A percentile compares a stretch with the other conserved stretches of the same genome.
Conservation (phyloP, 2,888 invertebrate genomes). For the Sphaerophoria taeniata region DNA sequence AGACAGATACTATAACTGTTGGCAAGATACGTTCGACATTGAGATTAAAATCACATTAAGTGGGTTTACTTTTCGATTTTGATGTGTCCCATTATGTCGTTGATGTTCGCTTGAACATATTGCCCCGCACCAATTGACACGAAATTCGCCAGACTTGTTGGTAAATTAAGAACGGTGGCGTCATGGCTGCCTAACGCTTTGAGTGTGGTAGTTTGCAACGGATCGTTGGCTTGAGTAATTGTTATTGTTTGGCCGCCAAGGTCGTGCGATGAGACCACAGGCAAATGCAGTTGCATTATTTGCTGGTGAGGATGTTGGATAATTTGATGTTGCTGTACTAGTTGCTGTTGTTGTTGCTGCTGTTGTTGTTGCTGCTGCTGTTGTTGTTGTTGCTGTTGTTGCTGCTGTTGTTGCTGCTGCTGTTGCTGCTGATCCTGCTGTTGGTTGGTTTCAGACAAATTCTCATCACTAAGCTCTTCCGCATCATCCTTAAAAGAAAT, state of each 20-base stretch:
- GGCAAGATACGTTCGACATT: constrained; percentile 58
- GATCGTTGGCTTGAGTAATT: constrained; percentile 79
- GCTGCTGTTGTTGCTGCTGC: constrained; percentile 75
- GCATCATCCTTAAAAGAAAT: constrained; percentile 56
- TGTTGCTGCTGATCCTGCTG: constrained; percentile 66
- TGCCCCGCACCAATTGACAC: constrained; percentile 80
- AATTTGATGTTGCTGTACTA: constrained; percentile 69
- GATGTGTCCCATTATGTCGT: constrained; percentile 79
- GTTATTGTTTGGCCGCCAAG: constrained; percentile 81
- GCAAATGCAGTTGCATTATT: constrained; percentile 81
- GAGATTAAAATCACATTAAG: constrained; percentile 7
- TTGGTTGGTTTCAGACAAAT: constrained; percentile 71
- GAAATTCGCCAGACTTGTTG: constrained; percentile 80
- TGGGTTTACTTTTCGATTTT: constrained; percentile 80
- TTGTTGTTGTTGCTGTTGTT: constrained; percentile 76
- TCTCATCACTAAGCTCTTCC: constrained; percentile 46
- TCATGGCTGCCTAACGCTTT: constrained; percentile 78
- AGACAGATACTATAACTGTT: constrained; percentile 18
- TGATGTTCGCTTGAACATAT: constrained; percentile 79
- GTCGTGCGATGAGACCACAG: constrained; percentile 79
- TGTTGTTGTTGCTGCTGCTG: constrained; percentile 75
- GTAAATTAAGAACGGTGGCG: constrained; percentile 79
- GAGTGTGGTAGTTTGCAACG: constrained; percentile 75
- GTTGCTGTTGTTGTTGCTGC: constrained; percentile 76
- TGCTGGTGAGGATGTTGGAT: constrained; percentile 77